A percentile compares a stretch with the other conserved stretches of the same genome.
phyloP scores from a whole-genome alignment of 1,140 invertebrate species.

The Heliconius nattereri region DNA sequence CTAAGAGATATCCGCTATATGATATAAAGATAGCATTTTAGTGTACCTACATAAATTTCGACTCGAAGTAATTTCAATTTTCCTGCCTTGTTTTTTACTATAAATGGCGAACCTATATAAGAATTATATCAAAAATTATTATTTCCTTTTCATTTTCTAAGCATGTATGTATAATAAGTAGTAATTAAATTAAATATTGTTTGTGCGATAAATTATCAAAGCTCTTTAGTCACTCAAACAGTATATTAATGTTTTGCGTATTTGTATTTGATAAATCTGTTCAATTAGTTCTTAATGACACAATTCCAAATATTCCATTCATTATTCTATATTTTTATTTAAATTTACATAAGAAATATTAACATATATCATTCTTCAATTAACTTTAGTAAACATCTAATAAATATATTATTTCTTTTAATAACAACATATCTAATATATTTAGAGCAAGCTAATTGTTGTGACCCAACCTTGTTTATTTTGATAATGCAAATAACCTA shows the following conservation, averaged over 20 bases:
- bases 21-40: background rate
- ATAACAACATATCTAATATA: slow-evolving; percentile 27
- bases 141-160: no score
- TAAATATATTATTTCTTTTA: background rate
- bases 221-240: background rate
- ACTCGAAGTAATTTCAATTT: background rate
- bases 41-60: background rate
- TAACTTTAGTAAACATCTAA: background rate
- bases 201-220: no score
- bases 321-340: background rate
- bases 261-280: background rate
- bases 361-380: background rate
- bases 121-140: no score
- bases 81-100: background rate
- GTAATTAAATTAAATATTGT: no score
- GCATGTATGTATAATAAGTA: no score
- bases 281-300: background rate
- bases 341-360: background rate
- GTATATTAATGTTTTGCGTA: background rate
- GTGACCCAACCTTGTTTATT: slow-evolving; percentile 40
- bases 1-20: background rate
- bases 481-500: slow-evolving; percentile 37
- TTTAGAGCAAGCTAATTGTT: slow-evolving; percentile 39
- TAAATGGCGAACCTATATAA: background rate
- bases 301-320: slow-evolving; percentile 3